Percentiles rank a stretch among this genome's conserved stretches.
Evolutionary conservation across 2,113 vertebrate species (phyloP).

Genomic region (Chinchilla lanigera): DNA sequence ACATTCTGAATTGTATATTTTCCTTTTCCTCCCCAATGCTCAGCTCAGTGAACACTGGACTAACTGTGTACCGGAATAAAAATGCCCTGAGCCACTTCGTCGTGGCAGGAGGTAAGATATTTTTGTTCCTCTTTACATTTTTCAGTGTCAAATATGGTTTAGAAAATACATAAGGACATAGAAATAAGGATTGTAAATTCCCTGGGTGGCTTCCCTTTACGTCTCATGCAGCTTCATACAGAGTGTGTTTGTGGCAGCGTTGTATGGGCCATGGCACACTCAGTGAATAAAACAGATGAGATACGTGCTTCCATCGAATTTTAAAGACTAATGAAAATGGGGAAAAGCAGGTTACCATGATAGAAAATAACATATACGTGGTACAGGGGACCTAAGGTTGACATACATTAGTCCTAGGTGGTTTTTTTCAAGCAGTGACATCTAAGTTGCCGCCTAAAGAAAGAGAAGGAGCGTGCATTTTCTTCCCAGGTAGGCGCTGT

Average conservation of each 20-base stretch:
- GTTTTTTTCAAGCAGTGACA: not conserved
- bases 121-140: constrained; percentile 26
- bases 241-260: not conserved
- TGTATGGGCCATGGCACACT: not conserved
- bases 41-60: constrained; percentile 90
- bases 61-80: constrained; percentile 91
- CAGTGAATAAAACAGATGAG: constrained; percentile 20
- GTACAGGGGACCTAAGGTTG: not conserved
- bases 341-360: not conserved
- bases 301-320: not conserved
- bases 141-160: not conserved
- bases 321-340: not conserved
- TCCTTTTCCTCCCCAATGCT: not conserved
- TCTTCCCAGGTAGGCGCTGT: no score
- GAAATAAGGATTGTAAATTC: constrained; percentile 38
- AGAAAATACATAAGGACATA: not conserved
- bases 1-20: constrained; percentile 19
- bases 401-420: not conserved
- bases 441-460: constrained; percentile 22
- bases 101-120: constrained; percentile 92
- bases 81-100: constrained; percentile 88
- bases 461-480: not conserved
- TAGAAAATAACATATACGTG: constrained; percentile 22
- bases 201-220: not conserved
- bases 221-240: not conserved